Percentiles rank a stretch among this genome's conserved stretches.
phyloP scores from a whole-genome alignment of 2,888 invertebrate genomes.

The Lumbricus terrestris region DNA sequence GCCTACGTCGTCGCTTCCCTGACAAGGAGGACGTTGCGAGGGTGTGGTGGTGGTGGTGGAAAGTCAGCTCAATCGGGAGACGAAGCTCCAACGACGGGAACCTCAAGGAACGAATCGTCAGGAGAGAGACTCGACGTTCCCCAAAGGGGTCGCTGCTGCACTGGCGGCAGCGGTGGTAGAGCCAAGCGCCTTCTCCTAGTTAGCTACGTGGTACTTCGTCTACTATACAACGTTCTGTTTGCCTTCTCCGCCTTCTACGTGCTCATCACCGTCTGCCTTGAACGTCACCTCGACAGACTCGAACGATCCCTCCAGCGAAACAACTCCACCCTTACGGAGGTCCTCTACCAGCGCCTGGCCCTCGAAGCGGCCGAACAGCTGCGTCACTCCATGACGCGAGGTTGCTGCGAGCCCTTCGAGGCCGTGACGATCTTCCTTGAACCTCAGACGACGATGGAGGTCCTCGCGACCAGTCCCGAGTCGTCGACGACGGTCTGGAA shows the following conservation, averaged over 20 bases:
- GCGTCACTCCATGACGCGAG: neutral
- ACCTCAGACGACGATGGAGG: neutral
- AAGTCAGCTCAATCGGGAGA: neutral
- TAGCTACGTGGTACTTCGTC: neutral
- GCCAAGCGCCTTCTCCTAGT: neutral
- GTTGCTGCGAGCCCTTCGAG: neutral
- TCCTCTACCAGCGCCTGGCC: neutral
- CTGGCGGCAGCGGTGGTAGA: neutral
- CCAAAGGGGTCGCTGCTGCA: neutral
- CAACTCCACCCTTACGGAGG: neutral
- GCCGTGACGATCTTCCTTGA: neutral
- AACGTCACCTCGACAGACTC: neutral
- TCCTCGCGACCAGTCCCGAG: neutral
- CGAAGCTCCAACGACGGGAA: neutral
- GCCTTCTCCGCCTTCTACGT: constrained; percentile 34
- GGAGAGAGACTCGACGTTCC: neutral
- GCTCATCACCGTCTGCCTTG: constrained; percentile 39
- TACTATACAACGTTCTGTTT: constrained; percentile 23
- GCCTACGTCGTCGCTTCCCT: neutral
- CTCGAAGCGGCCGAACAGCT: neutral
- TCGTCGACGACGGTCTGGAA: neutral
- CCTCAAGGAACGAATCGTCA: neutral
- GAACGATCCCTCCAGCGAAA: neutral
- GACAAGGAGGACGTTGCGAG: neutral
- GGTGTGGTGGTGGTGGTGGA: no score